A percentile compares a stretch with the other conserved stretches of the same genome.
phyloP scores from a whole-genome alignment of 1,140 invertebrate species.

The Campodea augens region DNA sequence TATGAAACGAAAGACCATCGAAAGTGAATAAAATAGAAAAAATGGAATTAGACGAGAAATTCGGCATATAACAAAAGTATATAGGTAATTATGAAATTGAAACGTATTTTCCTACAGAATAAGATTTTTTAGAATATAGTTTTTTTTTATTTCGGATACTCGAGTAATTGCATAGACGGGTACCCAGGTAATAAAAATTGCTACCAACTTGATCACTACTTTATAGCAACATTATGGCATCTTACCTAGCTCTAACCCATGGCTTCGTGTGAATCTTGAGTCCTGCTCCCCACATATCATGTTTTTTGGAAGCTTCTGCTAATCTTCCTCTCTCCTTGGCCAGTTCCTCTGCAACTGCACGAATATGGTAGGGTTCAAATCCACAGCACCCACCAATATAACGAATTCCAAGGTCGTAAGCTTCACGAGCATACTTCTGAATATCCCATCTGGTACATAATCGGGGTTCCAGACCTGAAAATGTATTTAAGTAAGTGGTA shows the following conservation, averaged over 20 bases:
- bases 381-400: conserved; percentile 27
- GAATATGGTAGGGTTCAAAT: conserved; percentile 26
- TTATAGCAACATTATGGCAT: too few species aligned
- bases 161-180: too few species aligned
- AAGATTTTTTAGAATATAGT: too few species aligned
- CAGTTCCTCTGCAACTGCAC: conserved; percentile 24
- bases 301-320: conserved; percentile 22
- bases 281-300: conserved; percentile 23
- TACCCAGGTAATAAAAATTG: too few species aligned
- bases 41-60: too few species aligned
- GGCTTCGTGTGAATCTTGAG: conserved; percentile 25
- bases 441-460: conserved; percentile 26
- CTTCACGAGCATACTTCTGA: conserved; percentile 23
- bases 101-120: too few species aligned
- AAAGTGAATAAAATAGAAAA: too few species aligned
- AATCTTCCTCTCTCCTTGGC: conserved; percentile 16
- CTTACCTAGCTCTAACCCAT: conserved; percentile 25
- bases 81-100: too few species aligned
- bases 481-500: not conserved
- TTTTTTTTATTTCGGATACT: too few species aligned
- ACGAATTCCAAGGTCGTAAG: conserved; percentile 24
- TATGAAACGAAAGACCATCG: too few species aligned
- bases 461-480: conserved; percentile 22
- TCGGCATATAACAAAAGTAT: too few species aligned
- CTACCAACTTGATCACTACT: too few species aligned